These are phyloP conservation scores for Thrips palmi DNA, from an alignment of 1,140 invertebrate species.

Conservation along the genomic window DNA sequence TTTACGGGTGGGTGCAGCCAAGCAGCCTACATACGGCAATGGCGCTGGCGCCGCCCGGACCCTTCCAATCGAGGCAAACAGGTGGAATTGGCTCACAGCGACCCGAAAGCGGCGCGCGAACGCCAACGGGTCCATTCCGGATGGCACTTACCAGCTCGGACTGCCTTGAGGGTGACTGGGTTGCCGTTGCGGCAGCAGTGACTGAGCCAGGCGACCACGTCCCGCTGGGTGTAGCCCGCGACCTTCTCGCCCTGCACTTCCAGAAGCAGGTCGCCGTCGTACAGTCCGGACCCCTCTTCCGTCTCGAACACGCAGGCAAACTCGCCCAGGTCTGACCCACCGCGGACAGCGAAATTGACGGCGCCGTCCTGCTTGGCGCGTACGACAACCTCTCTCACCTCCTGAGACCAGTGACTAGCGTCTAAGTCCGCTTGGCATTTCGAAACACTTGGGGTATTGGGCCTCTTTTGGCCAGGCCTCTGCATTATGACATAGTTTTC, in stretches of 20 bases:
- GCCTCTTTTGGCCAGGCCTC: slow-evolving; percentile 20
- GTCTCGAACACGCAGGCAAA: slow-evolving; percentile 30
- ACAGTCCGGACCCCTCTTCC: slow-evolving; percentile 20
- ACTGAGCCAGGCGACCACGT: slow-evolving; percentile 35
- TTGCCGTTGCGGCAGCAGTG: slow-evolving; percentile 36
- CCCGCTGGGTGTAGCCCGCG: slow-evolving; percentile 38
- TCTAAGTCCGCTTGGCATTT: slow-evolving; percentile 8
- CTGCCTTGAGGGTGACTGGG: slow-evolving; percentile 32
- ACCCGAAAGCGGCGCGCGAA: too few species aligned
- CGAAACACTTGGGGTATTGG: slow-evolving; percentile 16
- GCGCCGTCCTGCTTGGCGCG: slow-evolving; percentile 15
- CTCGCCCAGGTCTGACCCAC: slow-evolving; percentile 38
- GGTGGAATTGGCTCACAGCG: too few species aligned
- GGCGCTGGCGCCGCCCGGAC: too few species aligned
- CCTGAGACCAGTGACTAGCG: slow-evolving; percentile 16
- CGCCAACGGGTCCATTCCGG: too few species aligned
- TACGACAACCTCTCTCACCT: slow-evolving; percentile 15
- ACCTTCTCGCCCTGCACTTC: slow-evolving; percentile 44
- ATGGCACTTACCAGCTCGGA: slow-evolving; percentile 31
- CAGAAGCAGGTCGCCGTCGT: slow-evolving; percentile 32
- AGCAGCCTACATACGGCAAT: too few species aligned
- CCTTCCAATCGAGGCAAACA: too few species aligned
- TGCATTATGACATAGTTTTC: slow-evolving; percentile 20
- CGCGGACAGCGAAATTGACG: slow-evolving; percentile 20
- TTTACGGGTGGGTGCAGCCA: too few species aligned